Conservation (phyloP, 1,140 invertebrate genomes). For the Hyphantria cunea region DNA sequence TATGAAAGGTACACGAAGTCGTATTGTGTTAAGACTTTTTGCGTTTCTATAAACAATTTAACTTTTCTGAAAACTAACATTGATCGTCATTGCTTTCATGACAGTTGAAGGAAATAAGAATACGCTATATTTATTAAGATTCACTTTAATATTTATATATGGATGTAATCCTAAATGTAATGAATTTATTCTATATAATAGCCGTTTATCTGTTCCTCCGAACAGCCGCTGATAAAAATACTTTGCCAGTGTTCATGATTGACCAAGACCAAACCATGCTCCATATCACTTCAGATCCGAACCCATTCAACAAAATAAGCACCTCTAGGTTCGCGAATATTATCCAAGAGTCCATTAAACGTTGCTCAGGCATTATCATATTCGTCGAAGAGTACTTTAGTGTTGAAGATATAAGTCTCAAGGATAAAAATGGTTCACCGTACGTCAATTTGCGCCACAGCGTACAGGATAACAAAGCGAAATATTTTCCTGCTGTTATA, state of each 20-base stretch:
- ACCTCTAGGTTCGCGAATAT: slow-evolving; percentile 45
- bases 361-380: slow-evolving; percentile 46
- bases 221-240: slow-evolving; percentile 22
- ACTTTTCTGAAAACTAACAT: no score
- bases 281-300: slow-evolving; percentile 36
- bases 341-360: slow-evolving; percentile 45
- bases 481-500: slow-evolving; percentile 49
- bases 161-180: no score
- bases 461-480: slow-evolving; percentile 42
- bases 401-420: slow-evolving; percentile 51
- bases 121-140: no score
- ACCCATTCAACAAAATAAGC: slow-evolving; percentile 50
- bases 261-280: slow-evolving; percentile 46
- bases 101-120: no score
- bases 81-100: no score
- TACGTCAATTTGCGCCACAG: slow-evolving; percentile 44
- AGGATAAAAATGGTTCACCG: slow-evolving; percentile 51
- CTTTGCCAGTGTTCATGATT: slow-evolving; percentile 50
- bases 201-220: not conserved
- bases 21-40: no score
- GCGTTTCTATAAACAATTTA: no score
- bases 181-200: no score
- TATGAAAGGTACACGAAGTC: no score
- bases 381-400: slow-evolving; percentile 60
- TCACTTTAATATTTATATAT: no score